These are phyloP conservation scores for Andrena cerasifolii DNA, from an alignment of 1,140 invertebrate genomes.

Conservation along the genomic window DNA sequence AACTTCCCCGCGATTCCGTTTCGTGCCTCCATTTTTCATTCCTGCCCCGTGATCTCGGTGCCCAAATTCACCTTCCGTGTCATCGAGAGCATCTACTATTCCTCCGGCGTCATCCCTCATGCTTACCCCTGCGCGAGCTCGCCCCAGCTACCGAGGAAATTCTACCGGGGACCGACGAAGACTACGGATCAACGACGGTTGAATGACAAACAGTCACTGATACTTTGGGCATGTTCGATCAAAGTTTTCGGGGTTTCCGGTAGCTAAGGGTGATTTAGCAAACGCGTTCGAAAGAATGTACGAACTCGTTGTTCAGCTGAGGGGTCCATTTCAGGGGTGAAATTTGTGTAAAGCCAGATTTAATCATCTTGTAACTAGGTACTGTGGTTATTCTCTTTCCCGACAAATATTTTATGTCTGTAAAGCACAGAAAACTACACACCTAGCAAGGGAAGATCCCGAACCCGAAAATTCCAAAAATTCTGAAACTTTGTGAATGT, in stretches of 20 bases:
- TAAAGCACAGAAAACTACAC: too few relatives aligned
- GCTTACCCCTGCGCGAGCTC: neutral
- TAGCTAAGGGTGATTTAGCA: too few relatives aligned
- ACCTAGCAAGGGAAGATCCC: too few relatives aligned
- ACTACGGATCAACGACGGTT: slow-evolving; percentile 6
- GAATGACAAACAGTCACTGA: slow-evolving; percentile 20
- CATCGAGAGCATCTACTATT: slow-evolving; percentile 48
- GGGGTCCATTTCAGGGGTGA: too few relatives aligned
- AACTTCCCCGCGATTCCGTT: slow-evolving; percentile 54
- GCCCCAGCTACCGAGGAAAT: slow-evolving; percentile 32
- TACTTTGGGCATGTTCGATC: neutral
- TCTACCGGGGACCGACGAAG: neutral
- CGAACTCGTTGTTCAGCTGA: too few relatives aligned
- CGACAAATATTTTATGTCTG: too few relatives aligned
- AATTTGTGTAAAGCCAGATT: too few relatives aligned
- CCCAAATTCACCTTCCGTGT: slow-evolving; percentile 64
- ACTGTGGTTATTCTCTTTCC: too few relatives aligned
- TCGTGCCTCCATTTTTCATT: slow-evolving; percentile 65
- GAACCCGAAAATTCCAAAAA: too few relatives aligned
- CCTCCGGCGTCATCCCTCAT: neutral
- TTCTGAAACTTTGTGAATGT: too few relatives aligned
- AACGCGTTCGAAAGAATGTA: too few relatives aligned
- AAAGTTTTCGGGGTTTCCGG: neutral
- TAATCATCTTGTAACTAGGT: too few relatives aligned
- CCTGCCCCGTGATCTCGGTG: slow-evolving; percentile 29